These are phyloP conservation scores for Pipistrellus pipistrellus DNA, from an alignment of 2,797 vertebrate species.

Conservation along the genomic window DNA sequence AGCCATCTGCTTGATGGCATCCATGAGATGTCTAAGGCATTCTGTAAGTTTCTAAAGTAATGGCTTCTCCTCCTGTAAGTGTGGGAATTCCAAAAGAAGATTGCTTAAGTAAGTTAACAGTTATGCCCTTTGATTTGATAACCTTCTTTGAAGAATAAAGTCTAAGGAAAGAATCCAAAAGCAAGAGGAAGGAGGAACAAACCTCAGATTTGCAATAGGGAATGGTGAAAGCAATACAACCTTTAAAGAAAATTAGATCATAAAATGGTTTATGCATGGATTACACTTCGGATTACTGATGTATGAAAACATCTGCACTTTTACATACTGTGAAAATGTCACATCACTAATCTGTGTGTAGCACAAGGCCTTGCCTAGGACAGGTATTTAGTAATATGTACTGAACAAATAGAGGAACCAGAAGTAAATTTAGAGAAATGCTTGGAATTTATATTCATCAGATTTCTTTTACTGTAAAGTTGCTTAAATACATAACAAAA, in stretches of 20 bases:
- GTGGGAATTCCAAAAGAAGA: constrained; percentile 23
- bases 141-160: constrained; percentile 54
- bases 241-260: constrained; percentile 28
- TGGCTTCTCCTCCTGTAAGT: not conserved
- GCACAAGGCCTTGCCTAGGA: not conserved
- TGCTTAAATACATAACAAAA: constrained; percentile 39
- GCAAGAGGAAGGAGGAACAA: not conserved
- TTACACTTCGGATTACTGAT: not conserved
- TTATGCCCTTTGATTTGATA: constrained; percentile 5
- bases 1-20: not conserved
- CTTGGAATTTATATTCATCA: constrained; percentile 56
- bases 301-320: constrained; percentile 51
- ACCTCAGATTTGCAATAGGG: constrained; percentile 2
- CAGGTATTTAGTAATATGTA: constrained; percentile 52
- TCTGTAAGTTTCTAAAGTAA: not conserved
- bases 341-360: constrained; percentile 18
- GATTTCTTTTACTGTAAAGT: constrained; percentile 64
- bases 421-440: constrained; percentile 67
- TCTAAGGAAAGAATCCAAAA: constrained; percentile 11
- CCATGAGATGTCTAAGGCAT: not conserved
- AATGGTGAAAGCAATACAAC: constrained; percentile 4
- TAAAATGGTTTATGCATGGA: not conserved
- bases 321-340: not conserved
- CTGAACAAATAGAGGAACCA: not conserved
- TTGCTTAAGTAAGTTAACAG: constrained; percentile 6